A percentile compares a stretch with the other conserved stretches of the same genome.
Conservation (phyloP, 2,797 vertebrate species). For the Coranthus polyacanthus region DNA sequence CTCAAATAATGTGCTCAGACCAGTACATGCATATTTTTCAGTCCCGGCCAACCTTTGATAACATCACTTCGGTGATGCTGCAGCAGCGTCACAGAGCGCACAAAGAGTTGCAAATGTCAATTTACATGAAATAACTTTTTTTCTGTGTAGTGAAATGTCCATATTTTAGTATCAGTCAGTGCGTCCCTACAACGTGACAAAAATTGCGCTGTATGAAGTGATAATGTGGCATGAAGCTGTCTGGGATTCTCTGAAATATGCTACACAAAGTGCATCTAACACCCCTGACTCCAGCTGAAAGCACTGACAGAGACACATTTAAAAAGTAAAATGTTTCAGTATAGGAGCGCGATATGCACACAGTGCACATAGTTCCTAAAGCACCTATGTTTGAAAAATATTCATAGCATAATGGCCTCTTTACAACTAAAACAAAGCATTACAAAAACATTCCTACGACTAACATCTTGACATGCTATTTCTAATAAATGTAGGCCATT, state of each 20-base stretch:
- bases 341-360: constrained; percentile 45
- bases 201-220: constrained; percentile 55
- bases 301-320: constrained; percentile 54
- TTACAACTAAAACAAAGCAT: constrained; percentile 70
- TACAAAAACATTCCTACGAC: constrained; percentile 55
- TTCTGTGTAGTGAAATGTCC: constrained; percentile 44
- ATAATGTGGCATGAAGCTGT: constrained; percentile 49
- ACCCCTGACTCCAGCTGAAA: constrained; percentile 66
- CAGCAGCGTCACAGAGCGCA: constrained; percentile 16
- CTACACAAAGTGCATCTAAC: constrained; percentile 57
- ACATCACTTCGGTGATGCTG: constrained; percentile 32
- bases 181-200: constrained; percentile 50
- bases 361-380: constrained; percentile 50
- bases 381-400: constrained; percentile 71
- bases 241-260: constrained; percentile 60
- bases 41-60: constrained; percentile 30
- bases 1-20: constrained; percentile 50
- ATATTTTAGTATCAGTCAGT: constrained; percentile 52
- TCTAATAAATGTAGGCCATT: constrained; percentile 76
- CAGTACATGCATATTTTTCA: constrained; percentile 39
- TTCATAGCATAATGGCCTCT: constrained; percentile 76
- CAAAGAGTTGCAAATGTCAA: constrained; percentile 43
- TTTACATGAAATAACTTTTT: constrained; percentile 30
- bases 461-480: constrained; percentile 59
- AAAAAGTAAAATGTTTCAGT: constrained; percentile 66